Evolutionary conservation across 2,797 vertebrate genomes (phyloP).

Genomic region (Chelon labrosus): DNA sequence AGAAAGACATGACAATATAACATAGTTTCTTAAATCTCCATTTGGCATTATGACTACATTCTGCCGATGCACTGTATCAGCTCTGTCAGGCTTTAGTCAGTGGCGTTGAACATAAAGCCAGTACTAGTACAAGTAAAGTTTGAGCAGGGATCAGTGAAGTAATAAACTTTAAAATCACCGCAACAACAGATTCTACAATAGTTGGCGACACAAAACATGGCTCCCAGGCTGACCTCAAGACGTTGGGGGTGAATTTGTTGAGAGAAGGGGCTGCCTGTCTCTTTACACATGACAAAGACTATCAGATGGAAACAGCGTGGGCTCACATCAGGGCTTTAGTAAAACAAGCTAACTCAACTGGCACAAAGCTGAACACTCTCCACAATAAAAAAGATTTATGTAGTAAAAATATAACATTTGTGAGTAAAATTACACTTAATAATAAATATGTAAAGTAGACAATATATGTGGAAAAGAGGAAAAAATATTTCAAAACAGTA

Average conservation of each 20-base stretch:
- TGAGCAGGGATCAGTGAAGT: background rate
- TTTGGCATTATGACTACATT: constrained; percentile 26
- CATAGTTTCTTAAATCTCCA: constrained; percentile 12
- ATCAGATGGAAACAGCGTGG: constrained; percentile 50
- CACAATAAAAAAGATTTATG: constrained; percentile 66
- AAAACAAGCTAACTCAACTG: constrained; percentile 64
- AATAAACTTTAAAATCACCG: constrained; percentile 26
- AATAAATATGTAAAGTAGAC: constrained; percentile 84
- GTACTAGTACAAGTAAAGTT: constrained; percentile 8
- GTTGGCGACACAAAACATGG: background rate
- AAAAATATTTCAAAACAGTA: constrained; percentile 44
- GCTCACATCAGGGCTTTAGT: constrained; percentile 46
- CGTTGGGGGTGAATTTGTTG: background rate
- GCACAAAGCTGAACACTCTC: constrained; percentile 68
- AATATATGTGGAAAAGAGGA: constrained; percentile 51
- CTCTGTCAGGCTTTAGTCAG: constrained; percentile 36
- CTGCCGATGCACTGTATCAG: constrained; percentile 47
- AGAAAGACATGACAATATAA: background rate
- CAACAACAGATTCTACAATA: constrained; percentile 6
- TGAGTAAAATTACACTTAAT: constrained; percentile 78
- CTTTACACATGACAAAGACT: constrained; percentile 50
- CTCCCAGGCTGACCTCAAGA: constrained; percentile 18
- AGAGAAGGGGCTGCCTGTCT: constrained; percentile 67
- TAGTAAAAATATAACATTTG: constrained; percentile 83
- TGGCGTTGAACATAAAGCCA: constrained; percentile 4